Evolutionary conservation across 2,113 vertebrate species (phyloP).

Genomic region (Poeciliopsis turrubarensis): DNA sequence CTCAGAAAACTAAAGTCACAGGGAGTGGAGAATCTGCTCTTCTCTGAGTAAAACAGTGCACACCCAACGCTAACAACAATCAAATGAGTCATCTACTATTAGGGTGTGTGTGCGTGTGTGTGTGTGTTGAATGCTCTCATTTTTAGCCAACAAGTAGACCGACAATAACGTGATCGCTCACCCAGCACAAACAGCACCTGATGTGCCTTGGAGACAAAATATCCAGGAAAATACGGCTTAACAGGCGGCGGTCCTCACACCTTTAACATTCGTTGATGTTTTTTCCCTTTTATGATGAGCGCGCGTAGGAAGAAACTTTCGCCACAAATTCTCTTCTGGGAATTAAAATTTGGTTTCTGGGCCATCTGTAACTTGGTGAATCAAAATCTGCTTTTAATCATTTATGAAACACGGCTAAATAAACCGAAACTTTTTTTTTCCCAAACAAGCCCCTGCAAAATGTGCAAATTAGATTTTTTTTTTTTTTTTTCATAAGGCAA

Average conservation of each 20-base stretch:
- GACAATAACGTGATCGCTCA: slow-evolving; percentile 3
- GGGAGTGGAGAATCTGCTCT: background rate
- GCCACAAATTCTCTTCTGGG: too few species aligned
- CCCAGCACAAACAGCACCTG: background rate
- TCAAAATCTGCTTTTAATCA: too few species aligned
- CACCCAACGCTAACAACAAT: slow-evolving; percentile 25
- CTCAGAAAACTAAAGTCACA: background rate
- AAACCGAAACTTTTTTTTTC: too few species aligned
- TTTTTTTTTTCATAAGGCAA: too few species aligned
- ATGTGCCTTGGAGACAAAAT: background rate
- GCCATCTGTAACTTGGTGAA: too few species aligned
- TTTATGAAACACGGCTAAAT: too few species aligned
- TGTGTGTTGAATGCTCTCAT: background rate
- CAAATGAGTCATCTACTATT: slow-evolving; percentile 34
- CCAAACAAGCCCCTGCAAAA: too few species aligned
- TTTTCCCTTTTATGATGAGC: too few species aligned
- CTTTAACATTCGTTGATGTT: background rate
- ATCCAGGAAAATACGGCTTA: background rate
- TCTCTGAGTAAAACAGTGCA: background rate
- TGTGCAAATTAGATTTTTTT: too few species aligned
- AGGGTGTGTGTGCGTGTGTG: background rate
- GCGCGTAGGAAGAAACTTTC: too few species aligned
- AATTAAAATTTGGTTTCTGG: too few species aligned
- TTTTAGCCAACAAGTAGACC: background rate
- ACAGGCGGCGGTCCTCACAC: background rate